Conservation (phyloP, 2,797 vertebrate genomes). For the Nyctibius grandis region DNA sequence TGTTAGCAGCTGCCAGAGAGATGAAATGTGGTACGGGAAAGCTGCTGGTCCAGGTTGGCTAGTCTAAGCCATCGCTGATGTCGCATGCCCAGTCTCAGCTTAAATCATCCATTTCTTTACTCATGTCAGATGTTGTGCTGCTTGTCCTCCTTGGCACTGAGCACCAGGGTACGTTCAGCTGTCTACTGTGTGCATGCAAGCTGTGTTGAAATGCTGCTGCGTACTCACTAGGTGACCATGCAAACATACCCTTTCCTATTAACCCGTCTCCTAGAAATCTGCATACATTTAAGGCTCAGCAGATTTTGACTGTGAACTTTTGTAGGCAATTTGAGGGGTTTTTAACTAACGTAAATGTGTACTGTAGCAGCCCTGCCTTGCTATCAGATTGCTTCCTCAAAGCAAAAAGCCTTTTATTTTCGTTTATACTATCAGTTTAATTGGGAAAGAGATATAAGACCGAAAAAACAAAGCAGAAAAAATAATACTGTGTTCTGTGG, state of each 20-base stretch:
- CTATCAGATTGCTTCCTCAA: neutral
- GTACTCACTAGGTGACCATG: accelerated
- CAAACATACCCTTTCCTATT: accelerated
- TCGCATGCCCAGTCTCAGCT: neutral
- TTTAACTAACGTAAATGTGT: neutral
- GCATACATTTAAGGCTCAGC: neutral
- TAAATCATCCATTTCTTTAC: neutral
- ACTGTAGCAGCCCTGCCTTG: neutral
- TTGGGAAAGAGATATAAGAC: neutral
- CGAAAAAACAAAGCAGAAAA: neutral
- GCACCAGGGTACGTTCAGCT: accelerated
- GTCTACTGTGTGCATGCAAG: accelerated
- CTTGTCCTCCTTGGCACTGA: neutral
- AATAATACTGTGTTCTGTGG: neutral
- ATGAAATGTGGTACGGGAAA: accelerated
- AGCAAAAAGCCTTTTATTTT: neutral
- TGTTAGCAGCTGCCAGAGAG: neutral
- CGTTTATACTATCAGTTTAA: neutral
- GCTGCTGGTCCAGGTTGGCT: neutral
- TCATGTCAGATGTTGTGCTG: accelerated
- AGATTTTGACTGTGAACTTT: neutral
- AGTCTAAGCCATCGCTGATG: accelerated
- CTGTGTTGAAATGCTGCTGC: neutral
- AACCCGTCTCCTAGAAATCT: neutral
- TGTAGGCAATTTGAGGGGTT: neutral